phyloP scores from a whole-genome alignment of 2,797 vertebrate genomes.

The Melanotaenia trifasciata region DNA sequence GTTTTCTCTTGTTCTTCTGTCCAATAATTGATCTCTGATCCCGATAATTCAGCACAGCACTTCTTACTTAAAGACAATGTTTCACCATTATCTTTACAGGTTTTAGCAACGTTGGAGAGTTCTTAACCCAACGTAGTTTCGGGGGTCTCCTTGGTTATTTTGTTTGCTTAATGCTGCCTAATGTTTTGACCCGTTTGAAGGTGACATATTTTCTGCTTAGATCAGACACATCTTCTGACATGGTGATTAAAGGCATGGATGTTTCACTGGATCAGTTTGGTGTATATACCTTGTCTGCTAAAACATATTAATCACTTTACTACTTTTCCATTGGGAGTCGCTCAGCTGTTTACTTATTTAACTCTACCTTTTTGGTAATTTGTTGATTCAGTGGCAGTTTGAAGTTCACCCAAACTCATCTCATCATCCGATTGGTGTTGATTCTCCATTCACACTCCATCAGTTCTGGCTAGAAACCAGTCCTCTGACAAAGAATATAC shows the following conservation, averaged over 20 bases:
- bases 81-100: background rate
- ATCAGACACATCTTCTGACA: background rate
- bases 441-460: background rate
- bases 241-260: background rate
- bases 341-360: background rate
- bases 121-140: background rate
- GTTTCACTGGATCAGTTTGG: background rate
- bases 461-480: background rate
- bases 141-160: background rate
- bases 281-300: background rate
- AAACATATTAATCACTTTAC: too few relatives aligned
- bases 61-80: background rate
- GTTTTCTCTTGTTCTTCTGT: background rate
- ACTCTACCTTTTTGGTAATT: too few relatives aligned
- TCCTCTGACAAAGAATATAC: background rate
- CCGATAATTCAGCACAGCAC: too few relatives aligned
- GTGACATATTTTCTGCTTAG: background rate
- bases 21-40: background rate
- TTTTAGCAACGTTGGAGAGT: background rate
- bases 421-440: background rate
- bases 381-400: conserved; percentile 1
- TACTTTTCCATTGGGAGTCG: too few relatives aligned
- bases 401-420: conserved; percentile 3
- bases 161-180: background rate
- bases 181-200: background rate